A percentile compares a stretch with the other conserved stretches of the same genome.
Evolutionary conservation across 1,140 invertebrate species (phyloP).

Genomic region (Cherax destructor): DNA sequence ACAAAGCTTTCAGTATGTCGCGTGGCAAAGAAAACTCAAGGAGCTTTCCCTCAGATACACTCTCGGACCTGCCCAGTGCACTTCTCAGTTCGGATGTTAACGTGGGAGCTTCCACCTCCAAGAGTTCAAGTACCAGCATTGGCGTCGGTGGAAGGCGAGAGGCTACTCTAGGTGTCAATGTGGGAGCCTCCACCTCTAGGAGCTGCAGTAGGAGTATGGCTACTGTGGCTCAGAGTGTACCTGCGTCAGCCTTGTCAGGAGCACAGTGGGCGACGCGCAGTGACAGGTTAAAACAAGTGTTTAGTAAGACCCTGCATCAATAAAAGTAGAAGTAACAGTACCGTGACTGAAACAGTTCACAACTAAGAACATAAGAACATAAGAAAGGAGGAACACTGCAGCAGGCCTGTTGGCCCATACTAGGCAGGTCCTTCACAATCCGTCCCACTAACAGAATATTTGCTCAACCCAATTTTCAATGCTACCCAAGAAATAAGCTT

Average conservation of each 20-base stretch:
- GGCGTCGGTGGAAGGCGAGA: not conserved
- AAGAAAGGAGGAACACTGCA: no score
- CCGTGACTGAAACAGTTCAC: no score
- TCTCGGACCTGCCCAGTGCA: not conserved
- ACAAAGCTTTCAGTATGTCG: not conserved
- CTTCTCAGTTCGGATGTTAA: not conserved
- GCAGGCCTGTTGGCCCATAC: no score
- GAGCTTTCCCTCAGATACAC: not conserved
- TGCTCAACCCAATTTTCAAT: no score
- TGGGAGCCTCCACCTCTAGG: not conserved
- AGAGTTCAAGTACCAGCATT: not conserved
- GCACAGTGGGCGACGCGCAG: constrained; percentile 44
- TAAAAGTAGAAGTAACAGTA: no score
- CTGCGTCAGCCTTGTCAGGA: constrained; percentile 9
- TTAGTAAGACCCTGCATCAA: no score
- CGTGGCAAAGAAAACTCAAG: not conserved
- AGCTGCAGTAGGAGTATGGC: not conserved
- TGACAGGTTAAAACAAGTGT: constrained; percentile 23
- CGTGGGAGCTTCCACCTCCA: not conserved
- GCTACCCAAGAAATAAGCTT: no score
- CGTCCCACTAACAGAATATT: no score
- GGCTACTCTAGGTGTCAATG: not conserved
- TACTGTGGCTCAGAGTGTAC: constrained; percentile 19
- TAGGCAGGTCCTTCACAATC: no score
- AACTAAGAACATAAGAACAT: no score